These are phyloP conservation scores for Lepus americanus DNA, from an alignment of 2,113 vertebrate species.

Conservation along the genomic window DNA sequence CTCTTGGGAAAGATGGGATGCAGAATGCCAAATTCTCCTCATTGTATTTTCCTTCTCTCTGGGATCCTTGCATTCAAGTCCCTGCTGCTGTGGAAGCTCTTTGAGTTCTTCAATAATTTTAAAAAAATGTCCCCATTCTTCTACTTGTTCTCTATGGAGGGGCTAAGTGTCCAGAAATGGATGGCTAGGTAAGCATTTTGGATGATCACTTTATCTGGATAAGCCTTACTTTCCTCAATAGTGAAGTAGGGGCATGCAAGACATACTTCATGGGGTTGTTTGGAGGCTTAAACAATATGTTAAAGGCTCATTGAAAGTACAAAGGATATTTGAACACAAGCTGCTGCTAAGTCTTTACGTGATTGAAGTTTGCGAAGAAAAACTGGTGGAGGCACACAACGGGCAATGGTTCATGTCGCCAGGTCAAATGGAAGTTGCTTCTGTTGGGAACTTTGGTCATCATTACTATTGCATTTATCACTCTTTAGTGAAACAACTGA, in stretches of 20 bases:
- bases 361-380: neutral
- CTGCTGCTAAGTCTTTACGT: conserved; percentile 20
- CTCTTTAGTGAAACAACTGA: conserved; percentile 13
- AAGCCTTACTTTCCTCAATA: neutral
- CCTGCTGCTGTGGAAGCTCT: conserved; percentile 19
- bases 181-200: neutral
- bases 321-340: conserved; percentile 5
- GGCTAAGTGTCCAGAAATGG: neutral
- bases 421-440: conserved; percentile 29
- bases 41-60: neutral
- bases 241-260: neutral
- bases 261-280: neutral
- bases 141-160: neutral
- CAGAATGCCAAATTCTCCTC: conserved; percentile 8
- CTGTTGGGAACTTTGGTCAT: neutral
- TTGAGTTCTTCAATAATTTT: neutral
- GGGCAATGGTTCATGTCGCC: neutral
- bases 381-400: neutral
- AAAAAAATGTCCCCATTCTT: neutral
- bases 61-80: conserved; percentile 38
- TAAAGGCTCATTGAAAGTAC: conserved; percentile 34
- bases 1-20: neutral
- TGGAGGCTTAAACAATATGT: conserved; percentile 16
- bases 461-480: neutral
- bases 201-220: neutral